These are phyloP conservation scores for Calcarius lapponicus DNA, from an alignment of 2,797 vertebrate genomes.

Conservation along the genomic window DNA sequence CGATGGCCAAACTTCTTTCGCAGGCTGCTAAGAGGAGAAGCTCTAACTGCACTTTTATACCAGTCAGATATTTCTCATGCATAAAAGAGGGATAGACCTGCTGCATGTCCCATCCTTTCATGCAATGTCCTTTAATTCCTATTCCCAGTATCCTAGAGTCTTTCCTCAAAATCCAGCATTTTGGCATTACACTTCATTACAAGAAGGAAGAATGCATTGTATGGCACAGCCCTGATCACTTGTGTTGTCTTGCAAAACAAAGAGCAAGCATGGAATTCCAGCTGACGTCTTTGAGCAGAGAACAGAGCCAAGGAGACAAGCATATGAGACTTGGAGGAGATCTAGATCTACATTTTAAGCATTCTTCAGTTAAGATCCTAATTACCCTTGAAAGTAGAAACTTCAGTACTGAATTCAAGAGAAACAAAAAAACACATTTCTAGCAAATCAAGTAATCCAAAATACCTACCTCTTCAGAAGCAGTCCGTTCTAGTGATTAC, in stretches of 20 bases:
- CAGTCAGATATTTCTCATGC: neutral
- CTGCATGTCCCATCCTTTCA: rapidly evolving
- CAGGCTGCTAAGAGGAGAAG: neutral
- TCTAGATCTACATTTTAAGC: neutral
- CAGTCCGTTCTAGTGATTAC: neutral
- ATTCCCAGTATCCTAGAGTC: neutral
- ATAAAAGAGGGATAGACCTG: neutral
- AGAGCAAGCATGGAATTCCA: neutral
- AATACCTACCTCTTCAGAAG: neutral
- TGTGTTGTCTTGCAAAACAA: neutral
- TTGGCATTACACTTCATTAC: neutral
- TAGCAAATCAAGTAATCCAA: neutral
- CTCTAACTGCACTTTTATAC: neutral
- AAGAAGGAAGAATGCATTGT: neutral
- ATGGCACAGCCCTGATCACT: neutral
- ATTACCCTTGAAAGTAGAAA: neutral
- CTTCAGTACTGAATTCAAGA: neutral
- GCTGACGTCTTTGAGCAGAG: neutral
- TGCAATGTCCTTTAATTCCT: neutral
- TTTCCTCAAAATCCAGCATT: neutral
- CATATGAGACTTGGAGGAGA: neutral
- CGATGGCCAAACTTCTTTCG: rapidly evolving
- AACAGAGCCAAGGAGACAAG: neutral
- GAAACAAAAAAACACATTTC: neutral
- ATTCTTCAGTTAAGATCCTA: neutral